phyloP scores from a whole-genome alignment of 2,113 vertebrate species.

The Dicaeum eximium region DNA sequence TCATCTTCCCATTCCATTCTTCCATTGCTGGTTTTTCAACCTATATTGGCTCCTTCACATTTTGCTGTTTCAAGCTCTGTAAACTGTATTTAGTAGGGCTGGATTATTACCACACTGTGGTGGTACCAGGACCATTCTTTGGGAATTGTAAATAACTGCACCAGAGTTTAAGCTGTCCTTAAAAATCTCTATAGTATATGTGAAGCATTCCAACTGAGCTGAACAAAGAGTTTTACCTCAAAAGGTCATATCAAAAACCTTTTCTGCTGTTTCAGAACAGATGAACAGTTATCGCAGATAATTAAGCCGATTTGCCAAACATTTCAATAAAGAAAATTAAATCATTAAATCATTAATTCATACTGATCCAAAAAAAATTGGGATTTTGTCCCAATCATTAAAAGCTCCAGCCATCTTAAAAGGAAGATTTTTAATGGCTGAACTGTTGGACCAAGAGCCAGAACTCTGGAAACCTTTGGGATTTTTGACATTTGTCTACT shows the following conservation, averaged over 20 bases:
- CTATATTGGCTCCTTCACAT: not conserved
- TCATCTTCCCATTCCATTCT: not conserved
- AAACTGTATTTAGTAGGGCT: not conserved
- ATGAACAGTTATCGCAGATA: not conserved
- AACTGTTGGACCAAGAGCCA: not conserved
- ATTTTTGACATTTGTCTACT: not conserved
- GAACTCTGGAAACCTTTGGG: not conserved
- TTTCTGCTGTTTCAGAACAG: not conserved
- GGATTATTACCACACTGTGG: not conserved
- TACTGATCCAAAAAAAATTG: not conserved
- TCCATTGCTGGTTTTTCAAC: not conserved
- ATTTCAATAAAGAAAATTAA: not conserved
- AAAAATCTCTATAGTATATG: not conserved
- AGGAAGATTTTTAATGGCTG: not conserved
- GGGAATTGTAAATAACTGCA: not conserved
- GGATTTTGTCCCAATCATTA: not conserved
- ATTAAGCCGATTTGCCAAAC: not conserved
- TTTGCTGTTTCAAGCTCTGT: not conserved
- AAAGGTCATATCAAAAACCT: accelerated
- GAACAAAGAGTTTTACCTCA: not conserved
- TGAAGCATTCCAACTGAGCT: not conserved
- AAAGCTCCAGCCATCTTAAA: not conserved
- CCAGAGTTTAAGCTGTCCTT: not conserved
- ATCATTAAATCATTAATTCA: not conserved
- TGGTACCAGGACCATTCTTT: not conserved